Conservation (phyloP, 1,140 invertebrate genomes). For the Eurosta solidaginis region DNA sequence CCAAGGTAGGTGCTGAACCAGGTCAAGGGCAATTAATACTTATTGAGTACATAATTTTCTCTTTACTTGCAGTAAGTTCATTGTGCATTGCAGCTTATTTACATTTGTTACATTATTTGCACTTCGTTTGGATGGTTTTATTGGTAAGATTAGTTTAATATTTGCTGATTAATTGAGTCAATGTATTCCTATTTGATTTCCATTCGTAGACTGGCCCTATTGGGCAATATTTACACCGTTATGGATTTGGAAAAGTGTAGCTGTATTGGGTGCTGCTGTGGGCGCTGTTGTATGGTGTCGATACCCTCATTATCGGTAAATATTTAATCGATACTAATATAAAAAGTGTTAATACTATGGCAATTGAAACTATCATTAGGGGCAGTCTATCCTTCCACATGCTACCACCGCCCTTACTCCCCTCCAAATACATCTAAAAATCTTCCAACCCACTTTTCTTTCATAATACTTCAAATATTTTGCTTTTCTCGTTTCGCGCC, state of each 20-base stretch:
- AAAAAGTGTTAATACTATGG: neutral
- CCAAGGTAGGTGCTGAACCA: no score
- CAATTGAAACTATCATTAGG: no score
- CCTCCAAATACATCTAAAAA: neutral
- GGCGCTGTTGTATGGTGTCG: constrained; percentile 94
- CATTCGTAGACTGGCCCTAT: constrained; percentile 89
- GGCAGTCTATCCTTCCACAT: no score
- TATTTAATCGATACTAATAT: neutral
- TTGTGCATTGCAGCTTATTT: constrained; percentile 90
- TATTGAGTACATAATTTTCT: constrained; percentile 21
- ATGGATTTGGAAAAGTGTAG: constrained; percentile 95
- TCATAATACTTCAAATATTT: no score
- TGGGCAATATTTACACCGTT: constrained; percentile 94
- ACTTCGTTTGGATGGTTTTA: constrained; percentile 83
- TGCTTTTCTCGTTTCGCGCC: no score
- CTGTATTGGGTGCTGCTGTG: constrained; percentile 83
- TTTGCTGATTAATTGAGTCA: neutral
- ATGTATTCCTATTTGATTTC: neutral
- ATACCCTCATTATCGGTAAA: constrained; percentile 87
- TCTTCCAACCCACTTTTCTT: no score
- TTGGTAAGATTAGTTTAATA: constrained; percentile 52
- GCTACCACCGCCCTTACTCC: no score
- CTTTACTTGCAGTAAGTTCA: constrained; percentile 84
- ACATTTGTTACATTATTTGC: constrained; percentile 89
- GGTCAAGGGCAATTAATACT: no score